phyloP scores from a whole-genome alignment of 2,888 invertebrate genomes.

The Drosophila neoperkinsi region DNA sequence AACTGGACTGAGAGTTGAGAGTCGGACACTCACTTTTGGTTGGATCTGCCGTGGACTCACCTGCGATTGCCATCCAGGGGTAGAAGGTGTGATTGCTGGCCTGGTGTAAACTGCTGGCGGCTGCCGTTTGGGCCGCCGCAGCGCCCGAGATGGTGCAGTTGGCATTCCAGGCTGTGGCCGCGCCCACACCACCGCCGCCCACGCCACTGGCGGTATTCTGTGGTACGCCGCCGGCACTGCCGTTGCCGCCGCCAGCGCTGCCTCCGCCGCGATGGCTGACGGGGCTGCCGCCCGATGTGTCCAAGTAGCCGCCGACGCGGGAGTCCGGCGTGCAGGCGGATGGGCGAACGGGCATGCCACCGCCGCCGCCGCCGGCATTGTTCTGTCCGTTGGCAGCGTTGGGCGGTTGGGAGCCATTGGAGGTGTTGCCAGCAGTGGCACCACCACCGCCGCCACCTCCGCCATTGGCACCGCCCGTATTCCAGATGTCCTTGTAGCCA shows the following conservation, averaged over 20 bases:
- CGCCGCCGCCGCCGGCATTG: constrained; percentile 82
- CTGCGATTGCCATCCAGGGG: constrained; percentile 99
- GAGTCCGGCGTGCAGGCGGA: constrained; percentile 96
- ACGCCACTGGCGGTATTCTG: constrained; percentile 89
- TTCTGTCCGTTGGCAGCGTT: constrained; percentile 87
- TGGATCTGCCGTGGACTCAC: constrained; percentile 87
- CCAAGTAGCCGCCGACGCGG: constrained; percentile 90
- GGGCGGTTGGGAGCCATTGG: constrained; percentile 75
- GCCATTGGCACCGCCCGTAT: constrained; percentile 86
- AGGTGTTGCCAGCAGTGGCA: constrained; percentile 86
- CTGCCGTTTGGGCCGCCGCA: constrained; percentile 91
- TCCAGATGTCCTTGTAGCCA: constrained; percentile 89
- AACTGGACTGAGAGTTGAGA: constrained; percentile 16
- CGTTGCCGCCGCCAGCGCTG: constrained; percentile 87
- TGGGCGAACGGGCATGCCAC: constrained; percentile 89
- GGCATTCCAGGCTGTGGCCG: constrained; percentile 93
- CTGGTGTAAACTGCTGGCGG: constrained; percentile 95
- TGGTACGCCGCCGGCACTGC: constrained; percentile 86
- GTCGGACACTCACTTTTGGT: constrained; percentile 73
- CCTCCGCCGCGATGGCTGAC: constrained; percentile 90
- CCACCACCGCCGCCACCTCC: constrained; percentile 86
- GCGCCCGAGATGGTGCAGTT: constrained; percentile 93
- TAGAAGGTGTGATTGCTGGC: constrained; percentile 97
- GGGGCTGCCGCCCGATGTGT: constrained; percentile 91
- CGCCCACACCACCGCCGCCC: constrained; percentile 86